Percentiles rank a stretch among this genome's conserved stretches.
Evolutionary conservation across 2,888 invertebrate genomes (phyloP).

Genomic region (Neoitamus cyanurus): DNA sequence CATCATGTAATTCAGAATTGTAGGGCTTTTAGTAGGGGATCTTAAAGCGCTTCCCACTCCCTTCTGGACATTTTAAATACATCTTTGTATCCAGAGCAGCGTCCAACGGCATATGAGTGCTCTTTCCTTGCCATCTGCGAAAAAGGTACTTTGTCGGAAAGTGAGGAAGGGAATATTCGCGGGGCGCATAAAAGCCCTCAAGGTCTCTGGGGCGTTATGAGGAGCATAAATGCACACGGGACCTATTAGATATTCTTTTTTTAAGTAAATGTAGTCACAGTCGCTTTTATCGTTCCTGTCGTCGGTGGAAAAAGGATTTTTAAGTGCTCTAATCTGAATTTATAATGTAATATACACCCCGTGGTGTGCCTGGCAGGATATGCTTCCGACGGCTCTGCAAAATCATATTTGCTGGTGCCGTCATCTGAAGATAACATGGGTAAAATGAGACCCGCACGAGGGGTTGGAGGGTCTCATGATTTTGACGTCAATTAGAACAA

Average conservation of each 20-base stretch:
- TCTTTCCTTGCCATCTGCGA: neutral
- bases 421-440: neutral
- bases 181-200: neutral
- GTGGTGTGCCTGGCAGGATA: neutral
- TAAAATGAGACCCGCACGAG: neutral
- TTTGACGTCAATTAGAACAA: neutral
- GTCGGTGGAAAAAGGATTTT: neutral
- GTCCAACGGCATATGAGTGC: neutral
- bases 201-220: neutral
- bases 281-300: neutral
- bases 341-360: conserved; percentile 1
- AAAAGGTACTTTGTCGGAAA: neutral
- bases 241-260: neutral
- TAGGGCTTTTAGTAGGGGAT: neutral
- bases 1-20: neutral
- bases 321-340: conserved; percentile 1
- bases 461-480: neutral
- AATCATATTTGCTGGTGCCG: neutral
- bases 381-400: neutral
- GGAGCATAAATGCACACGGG: neutral
- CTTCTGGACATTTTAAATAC: neutral
- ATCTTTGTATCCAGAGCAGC: neutral
- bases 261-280: neutral
- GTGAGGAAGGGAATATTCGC: neutral
- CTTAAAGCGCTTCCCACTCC: neutral